Base-by-base conservation (phyloP, 2,888 invertebrate genomes). In the Dolichopus griseipennis region DNA sequence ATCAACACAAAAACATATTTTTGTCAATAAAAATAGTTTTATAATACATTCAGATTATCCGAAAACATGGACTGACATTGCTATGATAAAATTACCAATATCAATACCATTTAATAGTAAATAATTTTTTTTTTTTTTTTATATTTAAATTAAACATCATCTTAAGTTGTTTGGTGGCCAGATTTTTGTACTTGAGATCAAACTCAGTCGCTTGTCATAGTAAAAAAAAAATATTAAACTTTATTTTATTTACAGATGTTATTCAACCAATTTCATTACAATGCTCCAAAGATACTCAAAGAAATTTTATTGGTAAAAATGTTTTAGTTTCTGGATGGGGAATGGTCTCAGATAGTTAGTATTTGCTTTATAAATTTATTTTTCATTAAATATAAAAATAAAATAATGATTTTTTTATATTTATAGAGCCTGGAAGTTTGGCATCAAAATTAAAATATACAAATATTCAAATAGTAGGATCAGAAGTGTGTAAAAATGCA, bases 331-430 rank as follows among this genome's bases (percentile, higher is more conserved):
- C 52, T 52, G 52, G 52, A 52, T 52, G 52, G 52, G 52, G 52
- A 52, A 52, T 52, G 52, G n/a, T 52, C 18, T 52, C 52, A 52
- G 52, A 52, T 52, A 52, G 52, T 52, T 52, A 52, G 52, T 52
- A 18, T 52, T 15, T 43, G n/a, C n/a, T n/a, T 43, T 43, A n/a
- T n/a, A n/a, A n/a, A 15, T 15, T 15, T 15, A 12, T 43, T 43
- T 43, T 43, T 43, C 12, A 9, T 43, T 15, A 43, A 43, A 9
- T 43, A 15, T 15, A n/a, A n/a, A n/a, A n/a, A n/a, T n/a, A n/a
- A n/a, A n/a, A n/a, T n/a, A 27, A 37, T 52, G 9, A 52, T 52
- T 52, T 18, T 18, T 10, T 37, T 37, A 52, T 52, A 12, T 52
- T n/a, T n/a, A n/a, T 52, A 52, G 52, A 52, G 6, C 52, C 52